phyloP scores from a whole-genome alignment of 2,797 vertebrate genomes.

The Trachurus trachurus region DNA sequence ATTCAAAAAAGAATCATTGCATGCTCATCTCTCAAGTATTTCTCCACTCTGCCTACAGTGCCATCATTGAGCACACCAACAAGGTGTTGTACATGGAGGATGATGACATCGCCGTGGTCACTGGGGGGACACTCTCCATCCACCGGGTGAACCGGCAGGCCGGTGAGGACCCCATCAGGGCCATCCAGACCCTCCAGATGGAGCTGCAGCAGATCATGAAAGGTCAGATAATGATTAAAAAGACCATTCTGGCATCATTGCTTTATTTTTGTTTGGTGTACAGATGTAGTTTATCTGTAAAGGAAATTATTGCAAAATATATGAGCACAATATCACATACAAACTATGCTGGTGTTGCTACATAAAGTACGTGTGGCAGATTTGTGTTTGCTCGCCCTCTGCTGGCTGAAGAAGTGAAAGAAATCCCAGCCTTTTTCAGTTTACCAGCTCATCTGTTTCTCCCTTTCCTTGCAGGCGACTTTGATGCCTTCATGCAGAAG shows the following conservation, averaged over 20 bases:
- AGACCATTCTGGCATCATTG: neutral
- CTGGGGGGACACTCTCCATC: conserved; percentile 92
- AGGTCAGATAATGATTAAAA: conserved; percentile 81
- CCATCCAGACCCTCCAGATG: conserved; percentile 96
- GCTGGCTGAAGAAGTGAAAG: conserved; percentile 53
- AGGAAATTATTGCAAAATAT: neutral
- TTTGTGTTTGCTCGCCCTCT: conserved; percentile 61
- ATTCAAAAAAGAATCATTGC: neutral
- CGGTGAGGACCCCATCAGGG: conserved; percentile 91
- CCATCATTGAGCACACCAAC: conserved; percentile 98
- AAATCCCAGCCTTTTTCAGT: neutral
- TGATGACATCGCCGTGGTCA: conserved; percentile 92
- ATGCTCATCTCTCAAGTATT: neutral
- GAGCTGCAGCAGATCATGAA: conserved; percentile 99
- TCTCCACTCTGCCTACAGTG: conserved; percentile 77
- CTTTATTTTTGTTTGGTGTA: neutral
- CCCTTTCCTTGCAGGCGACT: conserved; percentile 88
- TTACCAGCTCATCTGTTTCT: neutral
- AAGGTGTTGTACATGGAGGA: conserved; percentile 97
- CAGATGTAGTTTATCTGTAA: neutral
- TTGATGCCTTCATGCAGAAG: conserved; percentile 98
- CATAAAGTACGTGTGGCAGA: neutral
- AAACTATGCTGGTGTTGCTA: too few relatives aligned
- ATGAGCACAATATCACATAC: neutral
- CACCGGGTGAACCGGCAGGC: conserved; percentile 91